Base-by-base conservation (phyloP, 2,888 invertebrate genomes). In the Ophioninae sp. region DNA sequence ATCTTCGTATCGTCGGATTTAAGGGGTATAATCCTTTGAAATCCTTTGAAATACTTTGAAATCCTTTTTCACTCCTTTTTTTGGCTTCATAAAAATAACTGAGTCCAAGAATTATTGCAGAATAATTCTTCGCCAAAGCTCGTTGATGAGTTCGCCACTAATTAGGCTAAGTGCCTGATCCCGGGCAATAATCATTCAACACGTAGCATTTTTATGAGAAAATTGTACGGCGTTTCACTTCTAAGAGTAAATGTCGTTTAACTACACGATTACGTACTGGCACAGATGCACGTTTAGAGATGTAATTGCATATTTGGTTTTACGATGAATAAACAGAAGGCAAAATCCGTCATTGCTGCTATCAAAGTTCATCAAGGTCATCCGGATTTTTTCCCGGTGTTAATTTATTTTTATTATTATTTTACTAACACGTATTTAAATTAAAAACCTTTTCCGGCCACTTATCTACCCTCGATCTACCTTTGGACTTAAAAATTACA, bases 91-190 rank as follows among this genome's bases (percentile, higher is more conserved):
- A 39, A 13, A 30, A 64, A 56, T 75, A n/a, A 21, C 21, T 0
- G 39, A 23, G n/a, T 17, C 50, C 20, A 10, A 59, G 21, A 44
- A 21, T 44, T 39, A 7, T 13, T 17, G 39, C 10, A 17, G 75
- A 17, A 76, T n/a, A 64, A 37, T 59, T 64, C 8, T 13, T 23
- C 39, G 62, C 73, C 70, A 81, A 81, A 85, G 81, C 83, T 39
- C 77, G 61, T 64, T 21, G 17, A 69, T 69, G 64, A 82, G 82
- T 67, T 56, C 59, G 17, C 39, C 20, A 72, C 21, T 73, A 82
- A 85, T 85, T 78, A 69, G 20, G 30, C 44, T 75, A 81, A 85
- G 83, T 78, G 59, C 5, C n/a, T 41, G 56, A 23, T 7, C 20
- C 30, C n/a, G 67, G 20, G 30, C 30, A 30, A 30, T 30, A 2